phyloP scores from a whole-genome alignment of 64 coral and sea anemone genomes.

The Pocillopora damicornis region DNA sequence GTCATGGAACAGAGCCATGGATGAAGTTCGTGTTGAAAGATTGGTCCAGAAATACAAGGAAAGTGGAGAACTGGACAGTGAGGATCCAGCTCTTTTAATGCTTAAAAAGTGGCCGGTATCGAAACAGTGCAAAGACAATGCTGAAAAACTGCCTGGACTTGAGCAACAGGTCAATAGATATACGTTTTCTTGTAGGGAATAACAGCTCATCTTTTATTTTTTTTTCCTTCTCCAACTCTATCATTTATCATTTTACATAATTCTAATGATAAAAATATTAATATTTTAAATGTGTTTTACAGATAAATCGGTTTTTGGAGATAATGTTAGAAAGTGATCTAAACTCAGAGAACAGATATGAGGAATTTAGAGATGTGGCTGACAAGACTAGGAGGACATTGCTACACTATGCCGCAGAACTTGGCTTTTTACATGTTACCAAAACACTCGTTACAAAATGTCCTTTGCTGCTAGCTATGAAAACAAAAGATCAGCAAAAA shows the following conservation, averaged over 20 bases:
- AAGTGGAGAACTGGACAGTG: slow-evolving; percentile 7
- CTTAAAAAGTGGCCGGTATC: slow-evolving; percentile 58
- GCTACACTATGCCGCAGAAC: slow-evolving; percentile 32
- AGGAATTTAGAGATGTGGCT: slow-evolving; percentile 67
- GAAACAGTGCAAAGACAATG: slow-evolving; percentile 60
- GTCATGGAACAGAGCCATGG: slow-evolving; percentile 64
- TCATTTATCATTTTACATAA: too few relatives aligned
- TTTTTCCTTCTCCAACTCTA: too few relatives aligned
- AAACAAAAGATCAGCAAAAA: slow-evolving; percentile 52
- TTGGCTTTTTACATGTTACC: background rate
- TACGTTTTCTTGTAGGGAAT: background rate
- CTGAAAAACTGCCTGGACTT: slow-evolving; percentile 54
- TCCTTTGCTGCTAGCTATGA: slow-evolving; percentile 67
- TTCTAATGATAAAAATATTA: too few relatives aligned
- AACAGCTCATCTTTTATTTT: too few relatives aligned
- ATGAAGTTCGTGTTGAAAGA: slow-evolving; percentile 59
- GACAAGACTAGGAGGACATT: slow-evolving; percentile 46
- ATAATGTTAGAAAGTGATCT: slow-evolving; percentile 67
- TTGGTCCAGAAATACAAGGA: slow-evolving; percentile 69
- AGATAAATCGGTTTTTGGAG: slow-evolving; percentile 82
- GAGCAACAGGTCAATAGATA: background rate
- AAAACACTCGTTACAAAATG: slow-evolving; percentile 63
- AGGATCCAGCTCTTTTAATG: too few relatives aligned
- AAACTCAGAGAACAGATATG: slow-evolving; percentile 71
- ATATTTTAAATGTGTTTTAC: background rate